A percentile compares a stretch with the other conserved stretches of the same genome.
These are phyloP conservation scores for Zaprionus africanus DNA, from an alignment of 1,140 invertebrate species.

Conservation along the genomic window DNA sequence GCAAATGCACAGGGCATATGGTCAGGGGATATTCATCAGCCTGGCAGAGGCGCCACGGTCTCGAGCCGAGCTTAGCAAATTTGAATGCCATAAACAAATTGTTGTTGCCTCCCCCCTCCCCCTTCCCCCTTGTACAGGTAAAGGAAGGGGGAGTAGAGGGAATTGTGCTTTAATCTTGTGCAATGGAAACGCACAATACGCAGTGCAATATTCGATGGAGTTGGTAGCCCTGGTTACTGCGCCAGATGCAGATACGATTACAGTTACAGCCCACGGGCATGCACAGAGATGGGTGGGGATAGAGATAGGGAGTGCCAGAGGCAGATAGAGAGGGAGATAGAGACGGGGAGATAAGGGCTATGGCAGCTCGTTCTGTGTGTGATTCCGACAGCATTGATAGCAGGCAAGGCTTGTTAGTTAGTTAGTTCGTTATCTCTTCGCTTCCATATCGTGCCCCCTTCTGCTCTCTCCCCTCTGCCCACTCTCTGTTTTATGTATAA, in stretches of 20 bases:
- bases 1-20: background rate
- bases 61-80: background rate
- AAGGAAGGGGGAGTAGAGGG: background rate
- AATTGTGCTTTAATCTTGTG: constrained; percentile 15
- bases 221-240: constrained; percentile 21
- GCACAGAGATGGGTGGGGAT: background rate
- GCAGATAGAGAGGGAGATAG: background rate
- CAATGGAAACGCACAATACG: constrained; percentile 22
- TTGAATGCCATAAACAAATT: background rate
- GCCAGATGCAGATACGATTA: background rate
- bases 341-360: background rate
- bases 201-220: constrained; percentile 1
- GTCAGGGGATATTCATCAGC: background rate
- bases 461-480: background rate
- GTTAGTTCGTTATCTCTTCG: constrained; percentile 72
- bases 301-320: background rate
- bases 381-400: constrained; percentile 60
- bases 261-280: constrained; percentile 11
- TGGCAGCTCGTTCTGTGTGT: background rate
- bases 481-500: constrained; percentile 57
- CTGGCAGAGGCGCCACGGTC: background rate
- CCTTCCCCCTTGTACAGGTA: too few species aligned
- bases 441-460: constrained; percentile 22
- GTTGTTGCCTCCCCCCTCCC: background rate
- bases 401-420: constrained; percentile 65